These are phyloP conservation scores for Rousettus leschenaultii DNA, from an alignment of 2,113 vertebrate species.

Conservation along the genomic window DNA sequence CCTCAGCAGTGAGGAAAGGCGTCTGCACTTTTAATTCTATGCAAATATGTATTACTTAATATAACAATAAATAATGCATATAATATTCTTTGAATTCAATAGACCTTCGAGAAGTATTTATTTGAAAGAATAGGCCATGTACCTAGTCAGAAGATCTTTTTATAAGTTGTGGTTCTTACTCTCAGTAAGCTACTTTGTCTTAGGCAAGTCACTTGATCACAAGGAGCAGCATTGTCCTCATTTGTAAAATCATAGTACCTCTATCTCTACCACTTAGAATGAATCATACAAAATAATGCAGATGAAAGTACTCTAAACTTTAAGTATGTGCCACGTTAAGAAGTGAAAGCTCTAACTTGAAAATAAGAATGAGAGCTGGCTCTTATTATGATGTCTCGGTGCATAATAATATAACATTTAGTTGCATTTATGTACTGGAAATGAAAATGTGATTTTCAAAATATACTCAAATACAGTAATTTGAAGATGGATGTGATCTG, in stretches of 20 bases:
- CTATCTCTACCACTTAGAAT: neutral
- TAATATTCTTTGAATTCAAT: neutral
- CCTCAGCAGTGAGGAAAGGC: neutral
- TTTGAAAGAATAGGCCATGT: neutral
- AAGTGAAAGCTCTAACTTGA: neutral
- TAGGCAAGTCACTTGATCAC: neutral
- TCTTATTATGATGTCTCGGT: neutral
- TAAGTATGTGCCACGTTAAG: neutral
- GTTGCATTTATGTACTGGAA: neutral
- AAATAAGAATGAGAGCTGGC: neutral
- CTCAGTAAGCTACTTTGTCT: neutral
- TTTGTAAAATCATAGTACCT: neutral
- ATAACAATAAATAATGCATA: neutral
- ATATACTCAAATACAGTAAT: neutral
- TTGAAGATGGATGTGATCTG: neutral
- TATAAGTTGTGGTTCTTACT: neutral
- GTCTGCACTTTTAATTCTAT: neutral
- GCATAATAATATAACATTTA: neutral
- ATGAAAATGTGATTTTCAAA: conserved; percentile 19
- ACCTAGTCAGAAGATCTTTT: neutral
- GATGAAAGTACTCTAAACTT: neutral
- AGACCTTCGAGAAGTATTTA: neutral
- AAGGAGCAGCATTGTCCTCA: neutral
- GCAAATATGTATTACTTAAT: neutral
- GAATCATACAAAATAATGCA: neutral